These are phyloP conservation scores for Formica exsecta DNA, from an alignment of 1,140 invertebrate species.

Conservation along the genomic window DNA sequence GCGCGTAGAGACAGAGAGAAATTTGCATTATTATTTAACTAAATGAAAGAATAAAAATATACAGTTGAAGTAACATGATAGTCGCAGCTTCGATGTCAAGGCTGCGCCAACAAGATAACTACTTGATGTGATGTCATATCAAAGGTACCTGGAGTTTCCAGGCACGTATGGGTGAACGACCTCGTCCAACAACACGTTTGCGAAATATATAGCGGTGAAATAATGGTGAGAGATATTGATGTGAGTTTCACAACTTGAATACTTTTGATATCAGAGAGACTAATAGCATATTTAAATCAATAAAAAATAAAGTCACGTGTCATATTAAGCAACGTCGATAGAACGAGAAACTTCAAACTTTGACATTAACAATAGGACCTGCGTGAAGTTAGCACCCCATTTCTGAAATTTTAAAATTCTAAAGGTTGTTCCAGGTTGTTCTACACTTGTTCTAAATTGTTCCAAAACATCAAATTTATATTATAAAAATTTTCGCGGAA, in stretches of 20 bases:
- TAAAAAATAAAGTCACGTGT: background rate
- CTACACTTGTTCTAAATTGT: too few relatives aligned
- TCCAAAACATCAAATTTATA: too few relatives aligned
- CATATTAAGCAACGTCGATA: background rate
- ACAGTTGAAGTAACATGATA: background rate
- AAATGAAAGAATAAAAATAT: background rate
- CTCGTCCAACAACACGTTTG: background rate
- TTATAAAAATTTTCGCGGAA: too few relatives aligned
- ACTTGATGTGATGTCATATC: background rate
- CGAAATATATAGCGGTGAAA: too few relatives aligned
- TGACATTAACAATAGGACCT: background rate
- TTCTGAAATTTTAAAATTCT: too few relatives aligned
- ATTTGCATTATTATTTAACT: background rate
- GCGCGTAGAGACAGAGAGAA: too few relatives aligned
- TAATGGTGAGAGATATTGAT: background rate
- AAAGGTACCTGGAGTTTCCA: background rate
- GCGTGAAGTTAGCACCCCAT: too few relatives aligned
- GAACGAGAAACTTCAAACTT: background rate
- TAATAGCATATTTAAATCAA: conserved; percentile 5
- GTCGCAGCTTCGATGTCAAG: background rate
- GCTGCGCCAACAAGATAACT: conserved; percentile 5
- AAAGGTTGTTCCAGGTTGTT: too few relatives aligned
- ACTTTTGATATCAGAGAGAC: background rate
- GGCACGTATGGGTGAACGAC: background rate
- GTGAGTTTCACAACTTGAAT: background rate